Base-by-base conservation (phyloP, 2,888 invertebrate species). In the Mallateleia sp. region DNA sequence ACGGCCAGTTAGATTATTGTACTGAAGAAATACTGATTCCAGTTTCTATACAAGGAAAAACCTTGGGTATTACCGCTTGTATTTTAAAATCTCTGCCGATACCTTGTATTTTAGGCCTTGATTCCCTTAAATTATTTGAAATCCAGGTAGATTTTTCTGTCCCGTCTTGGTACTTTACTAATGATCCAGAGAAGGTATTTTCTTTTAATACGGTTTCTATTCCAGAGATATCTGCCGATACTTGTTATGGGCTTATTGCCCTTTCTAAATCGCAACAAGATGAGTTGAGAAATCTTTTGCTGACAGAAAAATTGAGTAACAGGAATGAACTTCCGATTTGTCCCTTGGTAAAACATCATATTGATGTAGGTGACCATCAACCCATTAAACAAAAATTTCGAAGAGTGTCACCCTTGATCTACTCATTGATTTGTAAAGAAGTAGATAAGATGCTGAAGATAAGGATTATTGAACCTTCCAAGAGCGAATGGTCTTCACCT, bases 391-490 rank as follows among this genome's bases (percentile, higher is more conserved):
- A 78, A 32, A 52, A 52, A 15, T 72, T 66, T 5, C 66, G 81
- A 20, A 34, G 18, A 7, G 84, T 84, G 0, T 80, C 78, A 0
- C 81, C 81, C 1, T 42, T 38, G 1, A 54, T 78, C 0, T 52
- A 52, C 4, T 69, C 47, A 7, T 22, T 20, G 0, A 82, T 87
- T 14, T 34, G 80, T 25, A 22, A 18, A 1, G 93, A 93, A 77
- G 85, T 94, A 0, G 92, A 93, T 38, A 62, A 90, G 0, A 93
- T 94, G 93, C 32, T 94, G 0, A 64, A 38, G 0, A 34, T 87
- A 0, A 91, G 90, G 0, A 91, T 93, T 0, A 90, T 94, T 0
- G 75, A 84, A 18, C 54, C 42, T 0, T 84, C 77, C 2, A 15
- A 69, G 0, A 86, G 78, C 54, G 71, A 89, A 6, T 93, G 92